Conservation (phyloP, 92 coral and sea anemone genomes). For the Parazoanthus darwini region DNA sequence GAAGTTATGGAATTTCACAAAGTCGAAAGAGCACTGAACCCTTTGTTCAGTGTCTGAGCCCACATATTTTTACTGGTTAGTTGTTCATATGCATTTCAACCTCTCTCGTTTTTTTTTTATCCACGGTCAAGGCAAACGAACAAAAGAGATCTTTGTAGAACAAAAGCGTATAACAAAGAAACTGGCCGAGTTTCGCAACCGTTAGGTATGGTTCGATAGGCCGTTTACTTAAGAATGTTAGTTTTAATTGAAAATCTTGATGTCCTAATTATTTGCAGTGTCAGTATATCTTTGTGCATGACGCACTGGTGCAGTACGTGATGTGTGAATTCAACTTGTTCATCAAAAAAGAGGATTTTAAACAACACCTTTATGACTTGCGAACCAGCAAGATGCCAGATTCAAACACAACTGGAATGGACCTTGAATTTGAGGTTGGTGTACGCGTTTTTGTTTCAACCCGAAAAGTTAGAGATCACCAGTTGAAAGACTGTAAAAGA, state of each 20-base stretch:
- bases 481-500: background rate
- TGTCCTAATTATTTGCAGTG: slow-evolving; percentile 54
- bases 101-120: too few species aligned
- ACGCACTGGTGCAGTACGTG: slow-evolving; percentile 76
- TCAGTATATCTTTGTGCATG: slow-evolving; percentile 93
- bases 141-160: too few species aligned
- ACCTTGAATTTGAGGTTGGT: slow-evolving; percentile 76
- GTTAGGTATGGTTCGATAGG: background rate
- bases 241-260: too few species aligned
- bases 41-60: too few species aligned
- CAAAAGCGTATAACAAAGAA: too few species aligned
- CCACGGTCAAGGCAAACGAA: too few species aligned
- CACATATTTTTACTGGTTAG: too few species aligned
- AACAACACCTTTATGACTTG: slow-evolving; percentile 60
- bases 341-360: slow-evolving; percentile 68
- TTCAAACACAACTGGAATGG: slow-evolving; percentile 55
- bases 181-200: too few species aligned
- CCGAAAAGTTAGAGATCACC: background rate
- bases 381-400: slow-evolving; percentile 43
- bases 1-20: too few species aligned
- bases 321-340: slow-evolving; percentile 66
- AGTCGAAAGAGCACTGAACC: too few species aligned
- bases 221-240: too few species aligned
- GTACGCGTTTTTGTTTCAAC: background rate
- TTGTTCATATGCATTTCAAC: too few species aligned